Conservation (phyloP, 2,797 vertebrate species). For the Vireo griseus region DNA sequence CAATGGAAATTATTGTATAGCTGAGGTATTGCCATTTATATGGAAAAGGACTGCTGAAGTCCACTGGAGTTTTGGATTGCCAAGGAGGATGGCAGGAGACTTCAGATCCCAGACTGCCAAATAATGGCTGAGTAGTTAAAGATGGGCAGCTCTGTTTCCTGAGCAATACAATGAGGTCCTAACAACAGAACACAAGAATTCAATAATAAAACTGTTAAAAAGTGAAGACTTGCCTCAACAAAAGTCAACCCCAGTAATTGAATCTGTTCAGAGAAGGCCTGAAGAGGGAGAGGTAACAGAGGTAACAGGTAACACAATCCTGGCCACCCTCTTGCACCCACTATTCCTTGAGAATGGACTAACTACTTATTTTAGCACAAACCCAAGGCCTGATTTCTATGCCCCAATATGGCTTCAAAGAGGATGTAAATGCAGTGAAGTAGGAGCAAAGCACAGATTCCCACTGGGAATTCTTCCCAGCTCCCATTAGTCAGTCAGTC, state of each 20-base stretch:
- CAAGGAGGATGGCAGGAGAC: background rate
- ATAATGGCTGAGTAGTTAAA: background rate
- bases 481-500: background rate
- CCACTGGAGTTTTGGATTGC: background rate
- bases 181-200: background rate
- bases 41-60: background rate
- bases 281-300: background rate
- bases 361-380: background rate
- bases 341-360: background rate
- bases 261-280: background rate
- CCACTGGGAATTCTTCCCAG: background rate
- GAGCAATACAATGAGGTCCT: background rate
- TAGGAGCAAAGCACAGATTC: background rate
- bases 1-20: background rate
- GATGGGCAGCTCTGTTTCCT: background rate
- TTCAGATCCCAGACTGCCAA: background rate
- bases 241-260: rapidly evolving
- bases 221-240: background rate
- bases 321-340: background rate
- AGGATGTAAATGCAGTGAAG: background rate
- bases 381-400: background rate
- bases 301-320: background rate
- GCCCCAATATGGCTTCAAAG: background rate
- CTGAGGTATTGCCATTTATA: background rate
- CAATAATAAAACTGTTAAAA: background rate